Evolutionary conservation across 2,888 invertebrate species (phyloP), one percentile per base, ranked within the genome.

Genomic region (Hydriomena furcata): DNA sequence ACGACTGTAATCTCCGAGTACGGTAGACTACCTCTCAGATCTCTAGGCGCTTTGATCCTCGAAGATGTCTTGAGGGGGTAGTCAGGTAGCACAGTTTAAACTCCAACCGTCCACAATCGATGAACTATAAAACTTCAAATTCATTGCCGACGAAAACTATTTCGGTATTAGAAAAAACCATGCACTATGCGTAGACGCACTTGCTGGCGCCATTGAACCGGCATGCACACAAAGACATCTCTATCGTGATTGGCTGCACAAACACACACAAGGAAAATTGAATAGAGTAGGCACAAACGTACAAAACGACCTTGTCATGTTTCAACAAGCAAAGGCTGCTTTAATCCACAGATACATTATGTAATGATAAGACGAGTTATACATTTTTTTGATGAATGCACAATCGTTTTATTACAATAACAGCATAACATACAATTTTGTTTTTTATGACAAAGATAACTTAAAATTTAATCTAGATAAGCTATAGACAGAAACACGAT

Each of bases 111-210:
- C n/a, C n/a, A n/a, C n/a, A 23, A 23, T 30, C 6, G 25, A 24
- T 27, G n/a, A n/a, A n/a, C 34, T 36, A 36, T 1, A 30, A 42
- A 47, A 25, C 28, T 40, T 40, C 10, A 21, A 38, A 44, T 21
- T 30, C 10, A 37, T 7, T 42, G n/a, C 27, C 30, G 27, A 23
- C 36, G 13, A 23, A 32, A 40, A 17, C 48, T 55, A 51, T 59
- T 62, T 52, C 44, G 53, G 41, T 52, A 52, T 42, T 21, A 48
- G 52, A 63, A 62, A 17, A 64, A 61, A 48, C 23, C 40, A 41
- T 57, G 58, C 54, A 57, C 25, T 32, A 25, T 63, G 58, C 57
- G 61, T 59, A 58, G 52, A 59, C 36, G 43, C 49, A 44, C 49
- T 43, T 43, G 8, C 23, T 42, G 41, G 35, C 49, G 49, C 49